Base-by-base conservation (phyloP, 92 coral and sea anemone genomes). In the Hydrozoanthus gracilis region DNA sequence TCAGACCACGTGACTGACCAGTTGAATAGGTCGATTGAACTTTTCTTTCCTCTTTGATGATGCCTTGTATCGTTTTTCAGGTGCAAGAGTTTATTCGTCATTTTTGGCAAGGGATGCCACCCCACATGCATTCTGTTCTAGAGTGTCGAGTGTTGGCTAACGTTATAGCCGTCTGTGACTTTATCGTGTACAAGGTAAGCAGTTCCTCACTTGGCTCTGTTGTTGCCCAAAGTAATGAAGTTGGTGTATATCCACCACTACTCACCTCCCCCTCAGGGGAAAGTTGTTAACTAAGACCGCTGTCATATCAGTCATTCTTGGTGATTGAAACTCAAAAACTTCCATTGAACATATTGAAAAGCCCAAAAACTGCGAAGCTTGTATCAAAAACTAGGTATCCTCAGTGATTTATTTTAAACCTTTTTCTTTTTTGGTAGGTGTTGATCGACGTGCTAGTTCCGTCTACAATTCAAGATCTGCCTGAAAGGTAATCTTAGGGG, bases 31-130 rank as follows among this genome's bases (percentile, higher is more conserved):
- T 27, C 39, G 39, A 2, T 27, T 0, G 39, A 27, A 27, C 39
- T 27, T 27, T 27, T 2, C 39, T 27, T 27, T 2, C 39, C 3
- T 4, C 9, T 56, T 56, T 56, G 11, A 3, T 7, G 5, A 10
- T 56, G 11, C 64, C 47, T 3, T 17, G 55, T 20, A 14, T 85
- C 46, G 17, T 9, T 9, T 51, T 65, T 6, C 62, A 96, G 99
- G 98, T 96, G 62, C 91, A 93, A 73, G 92, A 89, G 61, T 96
- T 96, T 50, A 87, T 96, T 17, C 93, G 93, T 18, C 99, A 96
- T 87, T 96, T 96, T 74, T 96, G 99, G 99, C 96, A 95, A 77
- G 99, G 99, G 64, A 96, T 96, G 99, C 99, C 99, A 1, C 73
- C 86, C 6, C 99, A 96, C 89, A 95, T 96, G 92, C 92, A 82